Evolutionary conservation across 30 jellyfish, hydroid and myxozoan genomes (phyloP).

Genomic region (Nemopilema nomurai): DNA sequence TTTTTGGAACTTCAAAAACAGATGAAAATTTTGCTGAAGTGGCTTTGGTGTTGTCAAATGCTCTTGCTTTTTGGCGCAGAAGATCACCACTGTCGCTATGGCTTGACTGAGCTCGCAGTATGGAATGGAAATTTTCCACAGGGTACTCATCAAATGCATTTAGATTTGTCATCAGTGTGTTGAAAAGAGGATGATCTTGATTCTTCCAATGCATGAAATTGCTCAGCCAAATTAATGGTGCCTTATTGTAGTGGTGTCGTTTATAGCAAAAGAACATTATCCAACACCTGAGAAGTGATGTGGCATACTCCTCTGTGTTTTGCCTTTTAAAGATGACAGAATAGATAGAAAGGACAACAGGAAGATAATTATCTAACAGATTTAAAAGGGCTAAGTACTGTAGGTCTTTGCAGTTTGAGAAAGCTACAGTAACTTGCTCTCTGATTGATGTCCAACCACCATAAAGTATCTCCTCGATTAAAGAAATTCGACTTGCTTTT

Average conservation of each 20-base stretch:
- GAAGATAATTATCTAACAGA: background rate
- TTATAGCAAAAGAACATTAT: constrained; percentile 37
- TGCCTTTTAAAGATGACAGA: constrained; percentile 7
- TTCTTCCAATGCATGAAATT: background rate
- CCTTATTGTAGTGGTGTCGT: constrained; percentile 33
- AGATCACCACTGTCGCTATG: constrained; percentile 8
- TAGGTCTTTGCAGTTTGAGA: constrained; percentile 9
- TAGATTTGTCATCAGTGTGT: background rate
- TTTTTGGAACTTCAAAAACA: background rate
- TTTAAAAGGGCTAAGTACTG: background rate
- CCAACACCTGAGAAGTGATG: constrained; percentile 26
- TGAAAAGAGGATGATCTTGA: background rate
- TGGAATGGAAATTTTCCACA: constrained; percentile 13
- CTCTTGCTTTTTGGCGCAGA: constrained; percentile 11
- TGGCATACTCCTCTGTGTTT: background rate
- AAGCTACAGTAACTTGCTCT: constrained; percentile 2
- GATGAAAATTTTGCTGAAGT: background rate
- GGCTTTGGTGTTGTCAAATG: constrained; percentile 8
- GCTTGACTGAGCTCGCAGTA: constrained; percentile 7
- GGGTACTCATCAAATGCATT: constrained; percentile 24
- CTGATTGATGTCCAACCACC: constrained; percentile 14
- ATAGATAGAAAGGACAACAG: constrained; percentile 3
- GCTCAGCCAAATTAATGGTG: constrained; percentile 15
- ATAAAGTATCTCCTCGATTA: background rate
- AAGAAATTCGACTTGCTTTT: constrained; percentile 1